These are phyloP conservation scores for Furcula furcula DNA, from an alignment of 2,888 invertebrate species.

Conservation along the genomic window DNA sequence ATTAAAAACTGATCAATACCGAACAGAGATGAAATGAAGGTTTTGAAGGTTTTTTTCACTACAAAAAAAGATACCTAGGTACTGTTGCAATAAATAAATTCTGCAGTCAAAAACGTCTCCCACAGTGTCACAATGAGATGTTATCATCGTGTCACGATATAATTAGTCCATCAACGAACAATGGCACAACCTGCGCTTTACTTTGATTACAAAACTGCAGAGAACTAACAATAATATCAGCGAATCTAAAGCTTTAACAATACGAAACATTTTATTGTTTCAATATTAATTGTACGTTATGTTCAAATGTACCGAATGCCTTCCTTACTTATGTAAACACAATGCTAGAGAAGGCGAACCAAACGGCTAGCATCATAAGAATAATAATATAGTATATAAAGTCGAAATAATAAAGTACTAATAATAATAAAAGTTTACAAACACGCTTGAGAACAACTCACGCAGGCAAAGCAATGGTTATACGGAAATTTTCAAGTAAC, in stretches of 20 bases:
- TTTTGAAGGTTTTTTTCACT: too few species aligned
- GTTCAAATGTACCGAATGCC: background rate
- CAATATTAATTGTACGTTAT: background rate
- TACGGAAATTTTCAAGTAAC: too few species aligned
- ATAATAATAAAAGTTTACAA: too few species aligned
- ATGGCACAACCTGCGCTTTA: background rate
- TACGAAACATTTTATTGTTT: slow-evolving; percentile 1
- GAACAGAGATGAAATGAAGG: too few species aligned
- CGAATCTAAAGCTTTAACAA: background rate
- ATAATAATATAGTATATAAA: too few species aligned
- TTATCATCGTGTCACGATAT: background rate
- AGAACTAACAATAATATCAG: background rate
- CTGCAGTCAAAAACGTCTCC: background rate
- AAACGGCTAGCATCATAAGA: too few species aligned
- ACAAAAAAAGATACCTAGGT: too few species aligned
- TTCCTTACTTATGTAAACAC: background rate
- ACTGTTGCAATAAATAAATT: background rate
- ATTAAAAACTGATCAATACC: too few species aligned
- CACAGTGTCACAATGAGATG: background rate
- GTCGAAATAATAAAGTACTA: too few species aligned
- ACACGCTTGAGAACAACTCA: too few species aligned
- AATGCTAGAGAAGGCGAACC: too few species aligned
- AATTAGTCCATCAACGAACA: background rate
- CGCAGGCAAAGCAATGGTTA: too few species aligned
- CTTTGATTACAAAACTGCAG: background rate